These are phyloP conservation scores for Taphrorychus bicolor DNA, from an alignment of 2,888 invertebrate genomes.

Conservation along the genomic window DNA sequence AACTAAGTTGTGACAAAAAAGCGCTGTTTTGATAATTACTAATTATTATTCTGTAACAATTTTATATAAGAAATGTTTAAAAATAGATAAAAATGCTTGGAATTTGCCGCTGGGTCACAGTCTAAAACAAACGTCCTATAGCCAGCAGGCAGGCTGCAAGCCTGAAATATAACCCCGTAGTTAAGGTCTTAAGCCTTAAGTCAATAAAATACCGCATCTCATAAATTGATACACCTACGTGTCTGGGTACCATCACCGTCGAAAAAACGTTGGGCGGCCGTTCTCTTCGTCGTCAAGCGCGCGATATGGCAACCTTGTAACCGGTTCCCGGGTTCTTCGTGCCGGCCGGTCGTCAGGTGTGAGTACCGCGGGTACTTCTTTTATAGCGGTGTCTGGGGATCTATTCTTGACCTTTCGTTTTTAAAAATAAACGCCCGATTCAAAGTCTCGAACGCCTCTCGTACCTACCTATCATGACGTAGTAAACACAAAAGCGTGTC, in stretches of 20 bases:
- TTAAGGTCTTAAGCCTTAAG: neutral
- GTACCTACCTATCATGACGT: neutral
- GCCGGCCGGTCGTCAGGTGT: constrained; percentile 31
- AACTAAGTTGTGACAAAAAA: too few species aligned
- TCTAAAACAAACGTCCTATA: too few species aligned
- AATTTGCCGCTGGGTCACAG: too few species aligned
- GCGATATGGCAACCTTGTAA: constrained; percentile 25
- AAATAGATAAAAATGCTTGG: too few species aligned
- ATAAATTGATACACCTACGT: neutral
- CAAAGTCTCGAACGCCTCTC: neutral
- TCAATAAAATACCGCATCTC: neutral
- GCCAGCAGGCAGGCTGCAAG: neutral
- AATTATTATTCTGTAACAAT: too few species aligned
- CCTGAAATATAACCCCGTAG: neutral
- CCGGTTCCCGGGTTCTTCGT: constrained; percentile 26
- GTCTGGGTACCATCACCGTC: neutral
- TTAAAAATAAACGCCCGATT: neutral
- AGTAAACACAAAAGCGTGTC: neutral
- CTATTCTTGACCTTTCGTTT: neutral
- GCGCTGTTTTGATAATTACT: too few species aligned
- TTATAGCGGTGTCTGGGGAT: constrained; percentile 12
- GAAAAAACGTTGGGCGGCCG: neutral
- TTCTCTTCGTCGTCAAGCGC: neutral
- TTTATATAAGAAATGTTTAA: too few species aligned
- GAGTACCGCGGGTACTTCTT: constrained; percentile 16